Percentiles rank a stretch among this genome's conserved stretches.
phyloP scores from a whole-genome alignment of 2,113 vertebrate species.

The Centropus bengalensis region DNA sequence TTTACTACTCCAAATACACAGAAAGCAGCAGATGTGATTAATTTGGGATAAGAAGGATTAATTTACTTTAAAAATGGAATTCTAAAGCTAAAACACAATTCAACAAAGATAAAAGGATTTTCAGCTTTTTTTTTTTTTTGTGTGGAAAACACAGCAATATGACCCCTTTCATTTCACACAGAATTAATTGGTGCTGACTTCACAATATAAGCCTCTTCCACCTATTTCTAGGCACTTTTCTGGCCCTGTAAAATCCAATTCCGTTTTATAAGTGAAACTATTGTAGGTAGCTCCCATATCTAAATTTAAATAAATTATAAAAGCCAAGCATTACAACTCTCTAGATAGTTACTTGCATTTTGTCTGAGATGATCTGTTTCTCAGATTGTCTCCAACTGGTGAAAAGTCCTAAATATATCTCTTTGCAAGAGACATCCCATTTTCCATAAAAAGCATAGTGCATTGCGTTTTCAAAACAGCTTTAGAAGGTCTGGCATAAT shows the following conservation, averaged over 20 bases:
- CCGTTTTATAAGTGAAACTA: neutral
- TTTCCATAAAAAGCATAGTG: neutral
- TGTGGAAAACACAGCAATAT: neutral
- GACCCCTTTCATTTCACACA: neutral
- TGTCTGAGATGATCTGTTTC: neutral
- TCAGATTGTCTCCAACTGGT: neutral
- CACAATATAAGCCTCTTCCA: neutral
- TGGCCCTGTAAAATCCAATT: neutral
- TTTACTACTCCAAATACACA: neutral
- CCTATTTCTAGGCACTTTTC: neutral
- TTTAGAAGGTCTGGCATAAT: neutral
- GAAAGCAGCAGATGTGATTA: neutral
- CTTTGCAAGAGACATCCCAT: neutral
- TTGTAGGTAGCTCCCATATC: neutral
- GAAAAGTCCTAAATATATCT: neutral
- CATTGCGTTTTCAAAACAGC: neutral
- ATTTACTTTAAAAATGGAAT: neutral
- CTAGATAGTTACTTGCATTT: neutral
- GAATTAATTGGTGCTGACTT: neutral
- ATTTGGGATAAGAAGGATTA: neutral
- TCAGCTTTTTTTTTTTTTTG: neutral
- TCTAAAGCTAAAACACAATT: neutral
- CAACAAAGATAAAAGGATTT: neutral
- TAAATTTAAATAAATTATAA: neutral
- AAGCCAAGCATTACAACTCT: neutral